phyloP scores from a whole-genome alignment of 2,888 invertebrate genomes.

The Drosophila aldrichi region DNA sequence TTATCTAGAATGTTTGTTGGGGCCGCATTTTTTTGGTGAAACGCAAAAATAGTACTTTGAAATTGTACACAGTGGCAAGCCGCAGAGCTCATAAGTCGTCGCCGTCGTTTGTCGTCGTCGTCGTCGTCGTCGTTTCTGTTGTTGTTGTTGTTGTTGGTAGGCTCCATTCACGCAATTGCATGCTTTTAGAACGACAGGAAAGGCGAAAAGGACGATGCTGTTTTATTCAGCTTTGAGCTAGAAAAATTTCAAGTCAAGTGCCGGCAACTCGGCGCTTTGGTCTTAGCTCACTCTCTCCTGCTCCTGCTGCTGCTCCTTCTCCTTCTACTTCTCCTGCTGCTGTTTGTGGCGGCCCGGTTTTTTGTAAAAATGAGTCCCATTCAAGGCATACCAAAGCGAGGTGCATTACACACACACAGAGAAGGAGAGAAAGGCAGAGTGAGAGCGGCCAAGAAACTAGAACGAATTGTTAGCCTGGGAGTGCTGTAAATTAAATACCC shows the following conservation, averaged over 20 bases:
- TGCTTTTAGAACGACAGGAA: constrained; percentile 32
- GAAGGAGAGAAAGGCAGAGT: not conserved
- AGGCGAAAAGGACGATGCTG: constrained; percentile 25
- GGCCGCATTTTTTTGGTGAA: constrained; percentile 57
- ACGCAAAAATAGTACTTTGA: constrained; percentile 52
- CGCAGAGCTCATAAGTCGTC: constrained; percentile 52
- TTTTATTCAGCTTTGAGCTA: constrained; percentile 40
- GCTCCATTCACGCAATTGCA: constrained; percentile 21
- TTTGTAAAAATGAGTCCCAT: constrained; percentile 51
- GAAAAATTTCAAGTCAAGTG: constrained; percentile 58
- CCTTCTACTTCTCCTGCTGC: constrained; percentile 12
- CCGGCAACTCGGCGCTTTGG: constrained; percentile 43
- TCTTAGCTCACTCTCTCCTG: constrained; percentile 20
- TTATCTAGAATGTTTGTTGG: constrained; percentile 56
- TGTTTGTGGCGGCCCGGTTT: constrained; percentile 44
- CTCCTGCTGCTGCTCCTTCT: constrained; percentile 24
- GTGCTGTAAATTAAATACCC: constrained; percentile 10
- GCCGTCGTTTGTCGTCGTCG: not conserved
- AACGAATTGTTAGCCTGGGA: constrained; percentile 3
- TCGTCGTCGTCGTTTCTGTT: not conserved
- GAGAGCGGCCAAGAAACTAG: constrained; percentile 19
- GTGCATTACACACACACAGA: constrained; percentile 37
- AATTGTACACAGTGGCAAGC: constrained; percentile 69
- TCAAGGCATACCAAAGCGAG: constrained; percentile 45
- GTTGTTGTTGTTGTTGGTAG: constrained; percentile 9